Conservation (phyloP, 2,888 invertebrate species). For the Ophion slaviceki region DNA sequence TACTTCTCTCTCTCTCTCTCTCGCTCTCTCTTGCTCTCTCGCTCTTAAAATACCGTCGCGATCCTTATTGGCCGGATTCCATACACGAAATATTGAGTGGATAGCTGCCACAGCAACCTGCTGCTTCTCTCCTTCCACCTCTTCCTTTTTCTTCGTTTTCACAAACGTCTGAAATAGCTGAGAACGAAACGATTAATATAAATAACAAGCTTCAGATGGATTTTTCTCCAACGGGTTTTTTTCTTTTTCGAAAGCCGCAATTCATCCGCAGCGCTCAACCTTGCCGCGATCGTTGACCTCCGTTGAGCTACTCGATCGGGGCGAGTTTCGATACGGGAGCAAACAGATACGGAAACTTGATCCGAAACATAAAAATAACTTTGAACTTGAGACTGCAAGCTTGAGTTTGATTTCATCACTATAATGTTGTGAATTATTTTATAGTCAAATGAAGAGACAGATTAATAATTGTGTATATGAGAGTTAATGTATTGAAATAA, state of each 20-base stretch:
- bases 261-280: not conserved
- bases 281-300: not conserved
- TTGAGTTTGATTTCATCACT: too few relatives aligned
- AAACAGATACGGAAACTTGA: not conserved
- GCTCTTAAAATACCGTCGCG: slow-evolving; percentile 41
- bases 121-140: slow-evolving; percentile 34
- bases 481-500: too few relatives aligned
- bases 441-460: too few relatives aligned
- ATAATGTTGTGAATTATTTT: too few relatives aligned
- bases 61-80: slow-evolving; percentile 66
- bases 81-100: slow-evolving; percentile 59
- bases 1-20: slow-evolving; percentile 44
- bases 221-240: not conserved
- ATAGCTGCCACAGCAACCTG: slow-evolving; percentile 62
- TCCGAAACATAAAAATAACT: too few relatives aligned
- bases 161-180: slow-evolving; percentile 48
- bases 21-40: slow-evolving; percentile 26
- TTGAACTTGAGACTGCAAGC: too few relatives aligned
- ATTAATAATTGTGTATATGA: too few relatives aligned
- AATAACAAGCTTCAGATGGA: not conserved
- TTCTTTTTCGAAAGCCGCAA: not conserved
- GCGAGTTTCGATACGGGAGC: not conserved
- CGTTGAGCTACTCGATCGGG: not conserved
- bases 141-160: slow-evolving; percentile 37
- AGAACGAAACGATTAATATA: slow-evolving; percentile 22